Evolutionary conservation across 2,797 vertebrate species (phyloP).

Genomic region (Lepus oiostolus): DNA sequence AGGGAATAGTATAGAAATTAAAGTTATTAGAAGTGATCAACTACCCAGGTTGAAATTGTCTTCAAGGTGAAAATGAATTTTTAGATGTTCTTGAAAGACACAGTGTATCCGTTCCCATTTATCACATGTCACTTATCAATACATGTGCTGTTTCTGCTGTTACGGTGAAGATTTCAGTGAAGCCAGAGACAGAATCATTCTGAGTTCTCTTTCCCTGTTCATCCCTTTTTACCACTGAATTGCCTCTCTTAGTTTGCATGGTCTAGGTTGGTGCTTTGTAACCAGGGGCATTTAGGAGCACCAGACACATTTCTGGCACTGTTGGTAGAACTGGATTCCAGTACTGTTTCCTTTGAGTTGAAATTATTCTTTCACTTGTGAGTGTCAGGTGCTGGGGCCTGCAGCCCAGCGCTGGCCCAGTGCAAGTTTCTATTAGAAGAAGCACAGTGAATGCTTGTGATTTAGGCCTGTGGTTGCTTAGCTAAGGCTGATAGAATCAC

Average conservation of each 20-base stretch:
- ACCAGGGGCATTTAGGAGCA: neutral
- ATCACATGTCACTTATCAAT: neutral
- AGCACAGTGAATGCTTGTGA: neutral
- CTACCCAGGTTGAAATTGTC: slow-evolving; percentile 62
- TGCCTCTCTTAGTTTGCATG: neutral
- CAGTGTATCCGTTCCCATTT: neutral
- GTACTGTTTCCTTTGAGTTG: neutral
- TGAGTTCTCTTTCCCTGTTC: neutral
- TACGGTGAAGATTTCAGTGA: neutral
- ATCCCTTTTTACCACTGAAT: neutral
- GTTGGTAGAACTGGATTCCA: neutral
- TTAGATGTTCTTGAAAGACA: slow-evolving; percentile 53
- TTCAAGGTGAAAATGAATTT: slow-evolving; percentile 72
- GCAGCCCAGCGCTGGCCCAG: neutral
- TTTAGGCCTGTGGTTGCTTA: neutral
- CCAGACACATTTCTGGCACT: neutral
- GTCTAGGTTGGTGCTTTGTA: neutral
- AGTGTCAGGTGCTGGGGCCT: neutral
- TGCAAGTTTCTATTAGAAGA: neutral
- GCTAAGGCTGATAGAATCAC: neutral
- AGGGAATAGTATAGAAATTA: slow-evolving; percentile 71
- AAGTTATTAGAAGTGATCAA: slow-evolving; percentile 59
- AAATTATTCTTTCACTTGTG: neutral
- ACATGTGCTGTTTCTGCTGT: neutral
- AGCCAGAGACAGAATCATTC: neutral